Base-by-base conservation (phyloP, 92 coral and sea anemone genomes). In the Blastomussa wellsi region DNA sequence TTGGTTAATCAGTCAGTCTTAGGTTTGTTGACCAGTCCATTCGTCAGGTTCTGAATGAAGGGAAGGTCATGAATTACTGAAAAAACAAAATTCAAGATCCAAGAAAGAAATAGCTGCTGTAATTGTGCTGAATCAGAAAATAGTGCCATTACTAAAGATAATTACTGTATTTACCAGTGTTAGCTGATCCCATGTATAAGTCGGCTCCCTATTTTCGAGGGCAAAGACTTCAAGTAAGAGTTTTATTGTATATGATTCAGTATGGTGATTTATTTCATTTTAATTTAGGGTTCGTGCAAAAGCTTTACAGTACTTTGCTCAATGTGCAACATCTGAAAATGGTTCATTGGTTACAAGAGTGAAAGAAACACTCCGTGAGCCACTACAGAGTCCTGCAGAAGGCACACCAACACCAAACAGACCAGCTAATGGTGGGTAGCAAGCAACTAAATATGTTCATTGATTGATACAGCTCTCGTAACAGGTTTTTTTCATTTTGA, bases 241-340 rank as follows among this genome's bases (percentile, higher is more conserved):
- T 39, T 39, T 39, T 8, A 8, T 44, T 44, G 11, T 44, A 44
- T n/a, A n/a, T n/a, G n/a, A n/a, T n/a, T n/a, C n/a, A n/a, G n/a
- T n/a, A n/a, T n/a, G n/a, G n/a, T n/a, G n/a, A n/a, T n/a, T n/a
- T n/a, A 8, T 66, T 44, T 44, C 17, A 0, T 49, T 49, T 0
- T 2, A 20, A 28, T 52, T 64, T 73, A 96, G 99, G 71, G 99
- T 96, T 17, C 95, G 99, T 57, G 96, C 99, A 44, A 96, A 96
- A 74, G 99, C 99, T 31, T 80, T 96, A 60, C 87, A 90, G 83
- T 91, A 91, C 79, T 81, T 96, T 59, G 88, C 99, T 28, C 98
- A 94, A 79, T 92, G 98, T 88, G 91, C 90, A 28, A 82, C 90
- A 53, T 91, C 98, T 15, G 69, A 44, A 60, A 90, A 92, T 78